Base-by-base conservation (phyloP, 2,888 invertebrate species). In the Hypomecis punctinalis region DNA sequence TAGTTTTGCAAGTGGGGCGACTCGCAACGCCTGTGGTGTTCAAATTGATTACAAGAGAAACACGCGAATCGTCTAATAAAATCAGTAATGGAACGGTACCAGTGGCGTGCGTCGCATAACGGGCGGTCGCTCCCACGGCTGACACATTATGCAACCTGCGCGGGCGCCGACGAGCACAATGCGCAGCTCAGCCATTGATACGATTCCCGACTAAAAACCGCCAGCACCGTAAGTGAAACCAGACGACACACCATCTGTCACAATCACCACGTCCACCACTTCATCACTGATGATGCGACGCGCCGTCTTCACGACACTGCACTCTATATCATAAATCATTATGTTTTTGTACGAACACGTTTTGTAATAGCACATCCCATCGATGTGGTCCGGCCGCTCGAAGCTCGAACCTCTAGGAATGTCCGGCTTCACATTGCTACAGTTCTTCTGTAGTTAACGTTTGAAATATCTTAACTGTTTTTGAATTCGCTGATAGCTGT, bases 51-150 rank as follows among this genome's bases (percentile, higher is more conserved):
- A 87, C 85, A 82, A 78, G 67, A 63, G 82, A 88, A 89, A 90
- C 89, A 91, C 86, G 90, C 86, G 89, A 90, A 86, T 89, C 85
- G 86, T 90, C 88, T 91, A 89, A 92, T 91, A 91, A 91, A 91
- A 91, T 93, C 89, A 83, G 85, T 88, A 90, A 89, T 89, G 82
- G 88, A 91, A 93, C 92, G 93, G 92, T 91, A 93, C 85, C 78
- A 82, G 82, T 88, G 87, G 89, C 90, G 90, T 90, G 90, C 86
- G 89, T 89, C 90, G 88, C 87, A 86, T 93, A 92, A 90, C 92
- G 91, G 92, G 83, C 78, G 75, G 73, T 72, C 81, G 87, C 88
- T 91, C 91, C 91, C 91, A 92, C 91, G 90, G 82, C 85, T 81
- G 79, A 84, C 85, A 86, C 85, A 89, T 91, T 91, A 91, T 91